Conservation (phyloP, 2,797 vertebrate species). For the Hemibagrus guttatus region DNA sequence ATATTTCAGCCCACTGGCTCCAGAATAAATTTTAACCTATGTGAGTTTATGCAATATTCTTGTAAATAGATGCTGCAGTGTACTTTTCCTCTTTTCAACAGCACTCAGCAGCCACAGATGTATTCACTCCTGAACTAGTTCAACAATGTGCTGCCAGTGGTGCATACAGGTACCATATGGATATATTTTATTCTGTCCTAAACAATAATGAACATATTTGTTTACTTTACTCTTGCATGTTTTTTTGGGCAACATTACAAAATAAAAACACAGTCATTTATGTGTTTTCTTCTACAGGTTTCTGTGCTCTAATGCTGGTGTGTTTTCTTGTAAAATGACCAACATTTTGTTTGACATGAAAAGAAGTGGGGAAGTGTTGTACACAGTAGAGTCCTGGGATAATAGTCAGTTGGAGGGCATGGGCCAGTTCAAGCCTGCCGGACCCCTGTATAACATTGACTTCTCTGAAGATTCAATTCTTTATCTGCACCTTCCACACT, state of each 20-base stretch:
- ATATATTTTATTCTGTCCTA: background rate
- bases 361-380: background rate
- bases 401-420: slow-evolving; percentile 5
- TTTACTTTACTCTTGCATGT: background rate
- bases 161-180: background rate
- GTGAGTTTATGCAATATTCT: background rate
- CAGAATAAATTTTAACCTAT: background rate
- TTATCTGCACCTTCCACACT: slow-evolving; percentile 3
- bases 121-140: background rate
- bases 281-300: background rate
- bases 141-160: background rate
- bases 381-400: background rate
- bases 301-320: background rate
- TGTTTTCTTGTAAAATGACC: slow-evolving; percentile 16
- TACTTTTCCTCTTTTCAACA: background rate
- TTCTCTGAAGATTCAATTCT: background rate
- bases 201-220: background rate
- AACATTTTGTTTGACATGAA: slow-evolving; percentile 8
- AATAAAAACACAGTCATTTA: background rate
- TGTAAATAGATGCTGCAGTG: background rate
- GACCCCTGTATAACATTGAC: background rate
- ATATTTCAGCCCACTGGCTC: background rate
- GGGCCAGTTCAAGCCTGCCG: background rate
- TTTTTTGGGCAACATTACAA: background rate
- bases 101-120: background rate